Conservation (phyloP, 2,888 invertebrate genomes). For the Acleris literana region DNA sequence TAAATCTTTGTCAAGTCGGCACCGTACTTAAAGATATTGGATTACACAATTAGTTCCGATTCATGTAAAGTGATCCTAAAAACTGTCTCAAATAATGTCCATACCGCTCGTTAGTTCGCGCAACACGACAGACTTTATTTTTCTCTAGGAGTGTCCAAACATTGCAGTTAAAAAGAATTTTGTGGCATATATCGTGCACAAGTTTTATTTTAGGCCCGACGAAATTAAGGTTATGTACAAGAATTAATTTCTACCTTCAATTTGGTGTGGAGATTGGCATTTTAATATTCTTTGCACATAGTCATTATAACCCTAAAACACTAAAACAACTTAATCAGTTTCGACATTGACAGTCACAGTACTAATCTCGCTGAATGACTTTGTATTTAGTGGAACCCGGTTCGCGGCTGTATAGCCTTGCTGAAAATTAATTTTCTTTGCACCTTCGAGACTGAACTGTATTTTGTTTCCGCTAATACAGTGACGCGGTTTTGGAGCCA, state of each 20-base stretch:
- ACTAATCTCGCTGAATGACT: constrained; percentile 49
- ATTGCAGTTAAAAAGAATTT: constrained; percentile 46
- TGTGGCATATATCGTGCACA: constrained; percentile 56
- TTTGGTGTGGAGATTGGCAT: constrained; percentile 55
- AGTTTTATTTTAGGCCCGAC: constrained; percentile 52
- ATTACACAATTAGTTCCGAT: too few species aligned
- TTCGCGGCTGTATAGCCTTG: constrained; percentile 22
- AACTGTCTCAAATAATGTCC: neutral
- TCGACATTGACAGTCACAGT: constrained; percentile 44
- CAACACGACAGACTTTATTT: constrained; percentile 31
- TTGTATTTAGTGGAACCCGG: constrained; percentile 17
- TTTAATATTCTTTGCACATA: constrained; percentile 47
- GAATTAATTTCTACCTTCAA: constrained; percentile 42
- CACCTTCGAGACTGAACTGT: constrained; percentile 13
- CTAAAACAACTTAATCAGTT: constrained; percentile 49
- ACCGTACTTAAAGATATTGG: too few species aligned
- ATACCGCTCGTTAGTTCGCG: constrained; percentile 51
- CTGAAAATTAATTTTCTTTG: constrained; percentile 11
- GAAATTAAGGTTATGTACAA: constrained; percentile 50
- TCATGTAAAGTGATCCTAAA: neutral
- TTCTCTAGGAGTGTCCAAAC: constrained; percentile 42
- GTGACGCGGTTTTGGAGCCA: constrained; percentile 12
- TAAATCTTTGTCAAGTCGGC: too few species aligned
- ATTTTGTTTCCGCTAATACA: constrained; percentile 19
- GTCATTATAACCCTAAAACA: constrained; percentile 49